phyloP scores from a whole-genome alignment of 2,797 vertebrate species.

The Ataeniobius toweri region DNA sequence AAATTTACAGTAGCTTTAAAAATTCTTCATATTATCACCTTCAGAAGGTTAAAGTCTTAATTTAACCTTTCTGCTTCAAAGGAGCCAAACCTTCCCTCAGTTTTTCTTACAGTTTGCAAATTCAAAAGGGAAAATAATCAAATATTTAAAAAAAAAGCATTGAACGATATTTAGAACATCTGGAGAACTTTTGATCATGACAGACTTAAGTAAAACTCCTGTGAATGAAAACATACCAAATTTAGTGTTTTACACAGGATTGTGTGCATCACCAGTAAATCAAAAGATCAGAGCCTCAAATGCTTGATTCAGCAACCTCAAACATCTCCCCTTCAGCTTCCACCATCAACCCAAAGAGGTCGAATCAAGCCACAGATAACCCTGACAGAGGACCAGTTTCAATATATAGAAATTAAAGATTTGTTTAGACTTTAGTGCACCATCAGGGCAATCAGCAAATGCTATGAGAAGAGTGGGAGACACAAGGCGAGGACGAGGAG shows the following conservation, averaged over 20 bases:
- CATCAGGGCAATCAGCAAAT: not conserved
- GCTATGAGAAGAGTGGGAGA: not conserved
- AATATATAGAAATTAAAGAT: not conserved
- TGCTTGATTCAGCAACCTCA: not conserved
- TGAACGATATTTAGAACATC: not conserved
- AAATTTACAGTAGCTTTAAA: not conserved
- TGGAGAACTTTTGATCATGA: not conserved
- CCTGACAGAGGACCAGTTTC: not conserved
- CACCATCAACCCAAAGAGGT: not conserved
- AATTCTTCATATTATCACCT: not conserved
- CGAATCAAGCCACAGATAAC: not conserved
- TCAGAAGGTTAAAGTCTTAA: too few relatives aligned
- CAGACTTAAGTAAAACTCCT: not conserved
- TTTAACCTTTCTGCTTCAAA: too few relatives aligned
- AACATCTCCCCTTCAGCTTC: not conserved
- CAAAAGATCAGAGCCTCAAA: not conserved
- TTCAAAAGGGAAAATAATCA: too few relatives aligned
- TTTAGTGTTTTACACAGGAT: too few relatives aligned
- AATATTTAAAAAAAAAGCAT: too few relatives aligned
- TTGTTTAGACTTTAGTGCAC: not conserved
- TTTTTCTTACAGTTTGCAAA: too few relatives aligned
- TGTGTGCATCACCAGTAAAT: too few relatives aligned
- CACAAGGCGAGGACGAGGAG: not conserved
- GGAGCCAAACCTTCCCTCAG: too few relatives aligned
- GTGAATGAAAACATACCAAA: not conserved